These are phyloP conservation scores for Antrozous pallidus DNA, from an alignment of 2,797 vertebrate genomes.

Conservation along the genomic window DNA sequence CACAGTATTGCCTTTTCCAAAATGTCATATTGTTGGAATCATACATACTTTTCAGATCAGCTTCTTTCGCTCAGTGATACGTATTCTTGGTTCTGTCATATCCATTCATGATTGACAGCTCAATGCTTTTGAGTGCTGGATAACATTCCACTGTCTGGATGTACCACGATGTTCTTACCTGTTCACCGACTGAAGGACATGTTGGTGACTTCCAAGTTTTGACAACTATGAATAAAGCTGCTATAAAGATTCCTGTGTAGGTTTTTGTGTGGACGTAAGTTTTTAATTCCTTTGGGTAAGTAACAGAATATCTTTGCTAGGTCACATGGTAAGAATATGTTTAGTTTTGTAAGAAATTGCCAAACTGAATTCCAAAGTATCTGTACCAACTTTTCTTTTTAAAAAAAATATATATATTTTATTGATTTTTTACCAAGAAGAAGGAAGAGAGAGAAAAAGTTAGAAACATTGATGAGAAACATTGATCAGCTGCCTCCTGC, in stretches of 20 bases:
- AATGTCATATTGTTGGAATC: no score
- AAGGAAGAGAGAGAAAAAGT: no score
- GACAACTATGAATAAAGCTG: conserved; percentile 7
- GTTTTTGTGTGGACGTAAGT: conserved; percentile 28
- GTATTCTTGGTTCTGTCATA: not conserved
- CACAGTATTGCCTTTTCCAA: no score
- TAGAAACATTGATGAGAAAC: no score
- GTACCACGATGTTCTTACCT: not conserved
- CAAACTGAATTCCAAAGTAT: conserved; percentile 29
- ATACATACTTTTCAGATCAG: no score
- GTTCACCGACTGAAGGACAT: not conserved
- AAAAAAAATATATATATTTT: no score
- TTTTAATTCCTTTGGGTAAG: conserved; percentile 30
- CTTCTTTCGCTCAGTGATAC: no score
- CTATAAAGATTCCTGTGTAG: not conserved
- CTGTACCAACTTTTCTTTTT: not conserved
- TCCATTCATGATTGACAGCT: not conserved
- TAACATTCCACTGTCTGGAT: not conserved
- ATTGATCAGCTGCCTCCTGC: no score
- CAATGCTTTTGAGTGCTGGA: not conserved
- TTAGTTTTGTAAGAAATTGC: not conserved
- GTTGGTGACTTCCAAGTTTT: conserved; percentile 20
- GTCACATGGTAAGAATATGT: not conserved
- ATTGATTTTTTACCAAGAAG: no score
- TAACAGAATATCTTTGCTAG: not conserved